Base-by-base conservation (phyloP, 1,140 invertebrate species). In the Oryctes rhinoceros region DNA sequence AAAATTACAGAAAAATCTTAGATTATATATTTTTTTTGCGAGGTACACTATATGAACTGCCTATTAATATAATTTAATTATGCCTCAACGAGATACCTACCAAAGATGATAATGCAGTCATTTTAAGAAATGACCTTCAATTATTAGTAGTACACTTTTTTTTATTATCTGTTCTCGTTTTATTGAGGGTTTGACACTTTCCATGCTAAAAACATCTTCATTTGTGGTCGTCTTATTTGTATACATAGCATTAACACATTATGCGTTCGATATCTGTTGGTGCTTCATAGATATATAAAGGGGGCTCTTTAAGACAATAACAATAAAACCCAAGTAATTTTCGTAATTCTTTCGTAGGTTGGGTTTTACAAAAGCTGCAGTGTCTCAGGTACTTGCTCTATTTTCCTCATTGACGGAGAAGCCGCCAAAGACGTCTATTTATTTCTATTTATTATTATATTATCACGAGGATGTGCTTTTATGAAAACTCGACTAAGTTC, bases 341-440 rank as follows among this genome's bases (percentile, higher is more conserved):
- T 71, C 20, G 13, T 4, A 71, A 71, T 71, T 71, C 65, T 71
- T 71, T 59, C 53, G 65, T 71, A 71, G 65, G 65, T 71, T 71
- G 65, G 65, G 65, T 71, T 71, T 71, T 71, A 1, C 65, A 71
- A 71, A 71, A 71, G 65, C 65, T 71, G 65, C 65, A 71, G 65
- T 71, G 65, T 35, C 65, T 71, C 65, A 71, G 65, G 65, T 71
- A 71, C 65, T 71, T 71, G 24, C 65, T 71, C 65, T 71, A 37
- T 71, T 71, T 35, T 10, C 65, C 65, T 11, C 65, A 71, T 35
- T 71, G 65, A 71, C 35, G 20, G 24, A 71, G 65, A 62, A 35
- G 35, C 65, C 65, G 24, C 35, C 65, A 71, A 24, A 71, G 65
- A 35, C 7, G 65, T 67, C 20, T 35, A 13, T 35, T 71, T 71